Conservation (phyloP, 2,797 vertebrate species). For the Hyperoplus immaculatus region DNA sequence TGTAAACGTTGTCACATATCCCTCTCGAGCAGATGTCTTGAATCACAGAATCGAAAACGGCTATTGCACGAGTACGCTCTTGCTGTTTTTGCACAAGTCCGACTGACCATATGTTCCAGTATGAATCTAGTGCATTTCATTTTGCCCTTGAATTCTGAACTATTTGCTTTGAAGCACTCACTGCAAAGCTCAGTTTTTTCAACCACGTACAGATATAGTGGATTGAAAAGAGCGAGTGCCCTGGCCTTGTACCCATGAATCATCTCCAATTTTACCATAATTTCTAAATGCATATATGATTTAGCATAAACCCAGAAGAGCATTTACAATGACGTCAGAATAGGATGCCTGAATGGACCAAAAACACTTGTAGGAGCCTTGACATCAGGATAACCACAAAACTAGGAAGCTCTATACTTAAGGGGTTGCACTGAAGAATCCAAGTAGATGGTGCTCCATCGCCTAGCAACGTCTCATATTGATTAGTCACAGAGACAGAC, state of each 20-base stretch:
- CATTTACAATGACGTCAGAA: not conserved
- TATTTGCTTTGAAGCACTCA: not conserved
- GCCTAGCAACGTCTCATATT: not conserved
- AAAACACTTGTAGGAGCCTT: conserved; percentile 19
- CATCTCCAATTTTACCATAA: not conserved
- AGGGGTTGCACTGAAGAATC: conserved; percentile 9
- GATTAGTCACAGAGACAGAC: not conserved
- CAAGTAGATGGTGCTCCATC: not conserved
- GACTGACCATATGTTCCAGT: no score
- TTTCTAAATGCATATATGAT: not conserved
- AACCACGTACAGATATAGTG: not conserved
- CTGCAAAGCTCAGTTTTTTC: not conserved
- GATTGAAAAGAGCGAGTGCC: conserved; percentile 6
- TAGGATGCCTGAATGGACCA: not conserved
- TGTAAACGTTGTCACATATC: not conserved
- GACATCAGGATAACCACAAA: conserved; percentile 15
- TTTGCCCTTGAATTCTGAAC: not conserved
- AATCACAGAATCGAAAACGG: not conserved
- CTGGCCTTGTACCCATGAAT: not conserved
- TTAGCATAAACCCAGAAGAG: not conserved
- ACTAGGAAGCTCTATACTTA: conserved; percentile 30
- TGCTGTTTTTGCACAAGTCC: not conserved
- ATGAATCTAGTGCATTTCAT: not conserved
- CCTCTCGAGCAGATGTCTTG: conserved; percentile 2
- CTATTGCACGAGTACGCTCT: not conserved